A percentile compares a stretch with the other conserved stretches of the same genome.
Conservation (phyloP, 2,113 vertebrate species). For the Leucoraja erinaceus region DNA sequence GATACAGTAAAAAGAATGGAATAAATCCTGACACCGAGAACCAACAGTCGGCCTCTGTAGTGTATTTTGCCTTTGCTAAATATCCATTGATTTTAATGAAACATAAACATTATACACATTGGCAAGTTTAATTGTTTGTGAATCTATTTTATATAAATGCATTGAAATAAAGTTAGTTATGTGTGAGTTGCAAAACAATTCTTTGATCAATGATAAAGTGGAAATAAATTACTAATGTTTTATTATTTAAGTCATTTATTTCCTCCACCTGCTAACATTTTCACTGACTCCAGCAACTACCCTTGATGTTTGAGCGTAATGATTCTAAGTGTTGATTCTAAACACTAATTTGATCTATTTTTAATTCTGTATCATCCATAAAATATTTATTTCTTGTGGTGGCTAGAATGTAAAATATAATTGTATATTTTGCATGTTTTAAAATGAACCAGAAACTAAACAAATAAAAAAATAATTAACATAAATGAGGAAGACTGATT, state of each 20-base stretch:
- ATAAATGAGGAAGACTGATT: not conserved
- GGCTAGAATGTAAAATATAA: not conserved
- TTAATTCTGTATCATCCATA: not conserved
- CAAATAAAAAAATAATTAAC: not conserved
- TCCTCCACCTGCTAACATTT: not conserved
- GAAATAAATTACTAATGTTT: not conserved
- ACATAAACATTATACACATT: not conserved
- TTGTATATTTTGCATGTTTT: not conserved
- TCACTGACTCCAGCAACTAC: not conserved
- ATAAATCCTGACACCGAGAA: not conserved
- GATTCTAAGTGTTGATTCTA: not conserved
- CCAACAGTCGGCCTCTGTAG: not conserved
- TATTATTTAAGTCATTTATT: not conserved
- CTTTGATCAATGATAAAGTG: not conserved
- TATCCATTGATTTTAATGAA: not conserved
- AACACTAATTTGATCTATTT: not conserved
- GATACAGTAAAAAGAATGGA: not conserved
- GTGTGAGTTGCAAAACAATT: not conserved
- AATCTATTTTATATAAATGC: not conserved
- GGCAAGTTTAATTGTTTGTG: conserved; percentile 6
- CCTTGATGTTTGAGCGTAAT: not conserved
- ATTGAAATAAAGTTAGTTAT: not conserved
- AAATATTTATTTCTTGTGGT: not conserved
- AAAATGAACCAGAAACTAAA: not conserved
- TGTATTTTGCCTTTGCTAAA: not conserved